Conservation (phyloP, 2,113 vertebrate genomes). For the Labeo catla region DNA sequence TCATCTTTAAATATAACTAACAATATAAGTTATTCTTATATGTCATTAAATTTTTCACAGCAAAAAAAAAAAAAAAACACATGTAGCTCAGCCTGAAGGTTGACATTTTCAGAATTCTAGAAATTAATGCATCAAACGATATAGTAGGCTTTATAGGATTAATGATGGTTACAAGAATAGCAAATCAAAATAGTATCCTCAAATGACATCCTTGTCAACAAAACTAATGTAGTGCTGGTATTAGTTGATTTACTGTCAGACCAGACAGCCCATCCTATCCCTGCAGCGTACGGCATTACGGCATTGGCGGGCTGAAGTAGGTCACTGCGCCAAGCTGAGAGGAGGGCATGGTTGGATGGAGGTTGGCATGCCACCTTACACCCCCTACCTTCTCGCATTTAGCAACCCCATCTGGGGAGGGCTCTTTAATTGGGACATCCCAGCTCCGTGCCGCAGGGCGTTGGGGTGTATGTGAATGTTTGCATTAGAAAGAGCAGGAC, state of each 20-base stretch:
- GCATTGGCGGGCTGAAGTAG: conserved; percentile 64
- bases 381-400: conserved; percentile 67
- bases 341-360: conserved; percentile 68
- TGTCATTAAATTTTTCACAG: no score
- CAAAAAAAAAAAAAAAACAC: no score
- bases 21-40: no score
- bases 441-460: conserved; percentile 53
- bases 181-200: background rate
- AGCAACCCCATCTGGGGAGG: conserved; percentile 58
- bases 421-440: conserved; percentile 71
- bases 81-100: no score
- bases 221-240: conserved; percentile 48
- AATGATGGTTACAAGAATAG: background rate
- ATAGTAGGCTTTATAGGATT: background rate
- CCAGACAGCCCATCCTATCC: conserved; percentile 55
- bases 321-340: conserved; percentile 67
- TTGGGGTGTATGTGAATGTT: conserved; percentile 8
- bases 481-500: background rate
- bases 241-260: conserved; percentile 51
- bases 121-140: background rate
- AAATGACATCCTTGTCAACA: background rate
- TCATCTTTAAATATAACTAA: background rate
- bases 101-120: no score
- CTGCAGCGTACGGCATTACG: conserved; percentile 9
- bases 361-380: conserved; percentile 71